A percentile compares a stretch with the other conserved stretches of the same genome.
phyloP scores from a whole-genome alignment of 2,113 vertebrate genomes.

The Baryphthengus martii region DNA sequence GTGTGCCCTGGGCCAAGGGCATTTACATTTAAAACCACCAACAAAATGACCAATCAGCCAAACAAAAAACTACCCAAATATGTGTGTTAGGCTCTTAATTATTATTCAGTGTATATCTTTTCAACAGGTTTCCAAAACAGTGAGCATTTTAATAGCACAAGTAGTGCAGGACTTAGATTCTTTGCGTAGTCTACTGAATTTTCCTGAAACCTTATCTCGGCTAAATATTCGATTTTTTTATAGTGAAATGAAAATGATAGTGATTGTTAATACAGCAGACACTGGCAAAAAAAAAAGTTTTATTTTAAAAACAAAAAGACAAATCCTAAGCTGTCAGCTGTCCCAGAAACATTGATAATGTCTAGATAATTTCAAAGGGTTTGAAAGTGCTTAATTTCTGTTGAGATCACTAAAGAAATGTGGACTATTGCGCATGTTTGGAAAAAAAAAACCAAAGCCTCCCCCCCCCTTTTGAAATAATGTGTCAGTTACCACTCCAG shows the following conservation, averaged over 20 bases:
- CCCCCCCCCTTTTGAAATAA: background rate
- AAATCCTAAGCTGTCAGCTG: accelerated
- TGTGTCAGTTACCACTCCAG: background rate
- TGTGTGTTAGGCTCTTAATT: background rate
- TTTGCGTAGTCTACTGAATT: background rate
- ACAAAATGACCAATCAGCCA: background rate
- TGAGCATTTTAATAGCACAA: background rate
- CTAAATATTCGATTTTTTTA: background rate
- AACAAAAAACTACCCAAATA: background rate
- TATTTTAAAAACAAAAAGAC: background rate
- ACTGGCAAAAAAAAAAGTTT: background rate
- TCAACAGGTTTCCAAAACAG: background rate
- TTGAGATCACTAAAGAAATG: background rate
- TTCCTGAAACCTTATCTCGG: background rate
- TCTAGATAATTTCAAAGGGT: background rate
- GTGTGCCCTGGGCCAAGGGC: background rate
- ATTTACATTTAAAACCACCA: background rate
- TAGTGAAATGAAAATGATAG: accelerated
- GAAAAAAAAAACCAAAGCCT: background rate
- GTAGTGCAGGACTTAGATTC: background rate
- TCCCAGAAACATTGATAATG: background rate
- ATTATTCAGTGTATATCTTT: background rate
- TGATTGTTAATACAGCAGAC: background rate
- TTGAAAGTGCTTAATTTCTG: background rate
- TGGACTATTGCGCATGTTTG: background rate